Evolutionary conservation across 2,113 vertebrate genomes (phyloP).

Genomic region (Thomomys bottae): DNA sequence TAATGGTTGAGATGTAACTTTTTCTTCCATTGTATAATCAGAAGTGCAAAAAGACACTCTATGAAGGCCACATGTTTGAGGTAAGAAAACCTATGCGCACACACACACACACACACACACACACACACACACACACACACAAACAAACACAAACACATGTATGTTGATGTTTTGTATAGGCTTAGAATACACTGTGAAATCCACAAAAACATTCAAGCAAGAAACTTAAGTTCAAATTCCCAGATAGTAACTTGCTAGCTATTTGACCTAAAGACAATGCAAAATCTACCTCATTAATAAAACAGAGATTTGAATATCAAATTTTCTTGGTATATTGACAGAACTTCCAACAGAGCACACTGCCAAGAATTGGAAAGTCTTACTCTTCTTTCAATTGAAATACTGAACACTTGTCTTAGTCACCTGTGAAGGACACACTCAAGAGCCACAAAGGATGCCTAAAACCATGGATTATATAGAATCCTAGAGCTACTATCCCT

Average conservation of each 20-base stretch:
- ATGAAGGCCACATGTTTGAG: neutral
- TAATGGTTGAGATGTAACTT: neutral
- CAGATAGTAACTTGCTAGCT: neutral
- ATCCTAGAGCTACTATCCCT: neutral
- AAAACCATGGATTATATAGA: neutral
- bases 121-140: no score
- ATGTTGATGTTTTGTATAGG: neutral
- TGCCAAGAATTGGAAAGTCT: neutral
- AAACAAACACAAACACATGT: no score
- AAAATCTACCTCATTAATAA: neutral
- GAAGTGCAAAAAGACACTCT: neutral
- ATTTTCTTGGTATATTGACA: neutral
- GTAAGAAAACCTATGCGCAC: neutral
- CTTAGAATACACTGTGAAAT: neutral
- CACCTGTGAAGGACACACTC: neutral
- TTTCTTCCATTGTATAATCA: neutral
- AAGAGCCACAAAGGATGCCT: neutral
- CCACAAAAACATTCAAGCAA: neutral
- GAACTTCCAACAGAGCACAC: neutral
- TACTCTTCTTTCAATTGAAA: neutral
- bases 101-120: no score
- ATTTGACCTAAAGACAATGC: neutral
- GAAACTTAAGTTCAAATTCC: neutral
- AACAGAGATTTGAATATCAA: neutral
- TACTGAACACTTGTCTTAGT: neutral